Base-by-base conservation (phyloP, 1,140 invertebrate species). In the Dryas iulia region DNA sequence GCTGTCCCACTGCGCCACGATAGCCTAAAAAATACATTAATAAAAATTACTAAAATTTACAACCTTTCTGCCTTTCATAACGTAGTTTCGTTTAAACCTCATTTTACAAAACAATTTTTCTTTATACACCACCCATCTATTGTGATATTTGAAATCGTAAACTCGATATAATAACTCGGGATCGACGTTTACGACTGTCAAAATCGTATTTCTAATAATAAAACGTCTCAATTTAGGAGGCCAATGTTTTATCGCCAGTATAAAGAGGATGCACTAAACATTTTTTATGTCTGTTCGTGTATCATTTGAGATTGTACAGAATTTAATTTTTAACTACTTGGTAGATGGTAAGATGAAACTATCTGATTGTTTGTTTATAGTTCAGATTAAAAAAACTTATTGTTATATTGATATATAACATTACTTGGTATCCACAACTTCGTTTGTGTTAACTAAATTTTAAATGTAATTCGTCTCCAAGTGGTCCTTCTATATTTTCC, bases 201-300 rank as follows among this genome's bases (percentile, higher is more conserved):
- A 87, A 89, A 89, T 84, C 82, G 85, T 90, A 89, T 90, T 85
- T 84, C 85, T 86, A 90, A 90, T 89, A 89, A 88, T 89, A 90
- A 90, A 90, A 89, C 79, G 82, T 84, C 85, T 89, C 84, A 89
- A 88, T 89, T 89, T 88, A 81, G 83, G 77, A 74, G 79, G 74
- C 69, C 85, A 78, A 84, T 84, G 85, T 87, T 90, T 90, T 89
- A 89, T 89, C 75, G 69, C 71, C 59, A 80, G 58, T 77, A 78
- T 89, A 90, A 86, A 87, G 81, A 78, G 72, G 77, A 58, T 79
- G 69, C 78, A 88, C 87, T 88, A 84, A 85, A 82, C 68, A 74
- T 82, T 87, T 86, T 87, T 87, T 83, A 82, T 73, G 65, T 73
- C 76, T 74, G 69, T 81, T 79, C 78, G 76, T 86, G 78, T 79